Evolutionary conservation across 2,888 invertebrate genomes (phyloP).

Genomic region (Xanthorhoe spadicearia): DNA sequence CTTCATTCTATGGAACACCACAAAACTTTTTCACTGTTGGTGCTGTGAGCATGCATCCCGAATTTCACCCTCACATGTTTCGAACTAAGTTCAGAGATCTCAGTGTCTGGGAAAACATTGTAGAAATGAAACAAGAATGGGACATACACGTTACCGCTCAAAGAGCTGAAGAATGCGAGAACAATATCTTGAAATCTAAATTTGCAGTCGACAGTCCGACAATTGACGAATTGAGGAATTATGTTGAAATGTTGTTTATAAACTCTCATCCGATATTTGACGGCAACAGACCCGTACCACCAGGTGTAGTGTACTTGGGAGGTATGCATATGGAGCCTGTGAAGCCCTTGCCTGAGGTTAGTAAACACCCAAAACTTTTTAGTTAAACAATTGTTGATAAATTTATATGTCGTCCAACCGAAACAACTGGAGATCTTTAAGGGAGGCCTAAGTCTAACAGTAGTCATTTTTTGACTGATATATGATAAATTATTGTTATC

Average conservation of each 20-base stretch:
- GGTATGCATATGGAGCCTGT: slow-evolving; percentile 49
- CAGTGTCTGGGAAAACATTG: slow-evolving; percentile 41
- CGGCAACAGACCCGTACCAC: slow-evolving; percentile 55
- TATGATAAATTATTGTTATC: too few relatives aligned
- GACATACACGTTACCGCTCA: slow-evolving; percentile 32
- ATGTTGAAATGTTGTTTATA: slow-evolving; percentile 52
- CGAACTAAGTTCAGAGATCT: slow-evolving; percentile 42
- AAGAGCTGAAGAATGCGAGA: slow-evolving; percentile 36
- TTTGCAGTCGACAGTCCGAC: slow-evolving; percentile 49
- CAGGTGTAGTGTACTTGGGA: slow-evolving; percentile 51
- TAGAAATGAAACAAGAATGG: slow-evolving; percentile 43
- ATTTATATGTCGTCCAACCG: too few relatives aligned
- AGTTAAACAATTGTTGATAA: too few relatives aligned
- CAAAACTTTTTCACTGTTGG: slow-evolving; percentile 46
- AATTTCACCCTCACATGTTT: slow-evolving; percentile 41
- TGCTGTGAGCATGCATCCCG: slow-evolving; percentile 47
- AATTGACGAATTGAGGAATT: slow-evolving; percentile 46
- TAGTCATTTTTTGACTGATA: too few relatives aligned
- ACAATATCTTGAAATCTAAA: slow-evolving; percentile 41
- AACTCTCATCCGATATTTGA: slow-evolving; percentile 51
- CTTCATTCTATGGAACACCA: slow-evolving; percentile 45
- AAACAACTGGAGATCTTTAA: too few relatives aligned
- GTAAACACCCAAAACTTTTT: not conserved
- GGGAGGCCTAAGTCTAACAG: not conserved
- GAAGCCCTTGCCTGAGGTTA: slow-evolving; percentile 48